Evolutionary conservation across 1,140 invertebrate species (phyloP), one percentile per base, ranked within the genome.

Genomic region (Drosophila sulfurigaster): DNA sequence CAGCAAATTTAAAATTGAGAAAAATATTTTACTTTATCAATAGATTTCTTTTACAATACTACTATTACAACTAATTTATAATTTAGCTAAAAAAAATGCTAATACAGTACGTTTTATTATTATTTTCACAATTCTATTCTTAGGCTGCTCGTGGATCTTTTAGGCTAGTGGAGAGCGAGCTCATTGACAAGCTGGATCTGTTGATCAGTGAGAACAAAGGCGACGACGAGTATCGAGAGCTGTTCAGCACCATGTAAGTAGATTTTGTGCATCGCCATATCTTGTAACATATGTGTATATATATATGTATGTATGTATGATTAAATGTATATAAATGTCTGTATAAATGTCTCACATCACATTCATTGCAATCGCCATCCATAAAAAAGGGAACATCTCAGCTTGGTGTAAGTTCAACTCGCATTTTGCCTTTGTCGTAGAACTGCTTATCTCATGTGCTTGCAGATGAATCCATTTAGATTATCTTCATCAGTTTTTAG

Each of bases 161-260:
- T 82, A 96, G 96, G 72, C 95, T 97, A 81, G 97, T 98, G 8
- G 98, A 99, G 92, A 97, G 96, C 13, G 97, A 98, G 79, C 93
- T 99, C 3, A 98, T 99, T 69, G 98, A 99, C 82, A 98, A 98
- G 90, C 91, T 99, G 71, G 98, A 99, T 93, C 96, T 97, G 81
- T 93, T 98, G 2, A 97, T 99, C 13, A 97, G 96, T 79, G 97
- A 98, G 83, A 98, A 98, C 91, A 98, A 98, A 91, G 98, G 98
- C 0, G 98, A 99, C 89, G 97, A 98, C 88, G 97, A 98, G 88
- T 99, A 99, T 91, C 94, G 96, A 60, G 95, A 97, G 77, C 94
- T 99, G 3, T 99, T 99, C 83, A 97, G 98, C 88, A 97, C 97
- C 30, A 98, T 99, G 98, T 99, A 94, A 97, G 97, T 96, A 69